Base-by-base conservation (phyloP, 2,888 invertebrate species). In the Cistogaster globosa region DNA sequence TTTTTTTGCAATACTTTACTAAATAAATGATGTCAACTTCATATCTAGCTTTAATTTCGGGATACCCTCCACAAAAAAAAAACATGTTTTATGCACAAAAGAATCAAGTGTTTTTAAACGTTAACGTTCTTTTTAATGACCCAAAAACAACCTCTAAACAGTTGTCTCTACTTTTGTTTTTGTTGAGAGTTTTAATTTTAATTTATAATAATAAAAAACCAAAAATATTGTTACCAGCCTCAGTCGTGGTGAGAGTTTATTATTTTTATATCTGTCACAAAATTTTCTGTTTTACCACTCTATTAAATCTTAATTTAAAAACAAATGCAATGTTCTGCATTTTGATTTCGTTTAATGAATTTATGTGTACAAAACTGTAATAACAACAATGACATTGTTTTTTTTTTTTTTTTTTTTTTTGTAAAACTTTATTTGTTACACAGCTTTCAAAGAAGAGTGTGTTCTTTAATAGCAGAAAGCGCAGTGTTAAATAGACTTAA, bases 271-370 rank as follows among this genome's bases (percentile, higher is more conserved):
- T 58, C 36, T 74, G 53, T 67, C 58, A 20, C 51, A 12, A 48
- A n/a, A 38, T 20, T 65, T 16, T 32, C n/a, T 32, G 26, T 58
- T 80, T 67, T 57, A 65, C 45, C 9, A 38, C 53, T 71, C 53
- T 48, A 16, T 36, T 53, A 20, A 22, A 9, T 55, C 51, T 63
- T 14, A 32, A 32, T 45, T 48, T n/a, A 63, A 12, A 20, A 58
- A 45, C 53, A 58, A 72, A 65, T 36, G 8, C 38, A 26, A 11
- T 74, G 58, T 80, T 80, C 72, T 80, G 80, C 80, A 67, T 65
- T 57, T 65, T 79, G 71, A 58, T 48, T 71, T 72, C 55, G 18
- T n/a, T 62, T 32, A 4, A 9, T 2, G 42, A 2, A 12, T 55
- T 2, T 2, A 20, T 9, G 38, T 38, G n/a, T 32, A 32, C 32